phyloP scores from a whole-genome alignment of 64 coral and sea anemone genomes.

The Orbicella faveolata region DNA sequence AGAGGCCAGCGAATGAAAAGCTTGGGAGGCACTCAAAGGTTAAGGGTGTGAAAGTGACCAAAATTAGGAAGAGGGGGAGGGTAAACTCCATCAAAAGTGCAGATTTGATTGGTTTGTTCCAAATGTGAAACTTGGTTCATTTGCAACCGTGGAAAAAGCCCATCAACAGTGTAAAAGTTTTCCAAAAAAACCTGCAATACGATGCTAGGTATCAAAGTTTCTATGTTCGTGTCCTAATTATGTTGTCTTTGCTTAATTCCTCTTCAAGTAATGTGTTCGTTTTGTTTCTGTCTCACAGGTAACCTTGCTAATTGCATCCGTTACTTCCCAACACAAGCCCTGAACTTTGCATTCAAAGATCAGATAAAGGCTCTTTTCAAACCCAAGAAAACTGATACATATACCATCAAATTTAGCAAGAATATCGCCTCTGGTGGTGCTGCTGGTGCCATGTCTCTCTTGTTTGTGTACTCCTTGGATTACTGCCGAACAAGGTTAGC shows the following conservation, averaged over 20 bases:
- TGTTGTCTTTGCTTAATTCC: not conserved
- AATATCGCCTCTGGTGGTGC: constrained; percentile 95
- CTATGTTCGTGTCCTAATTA: not conserved
- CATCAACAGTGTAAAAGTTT: no score
- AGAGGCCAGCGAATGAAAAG: no score
- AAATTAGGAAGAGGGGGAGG: no score
- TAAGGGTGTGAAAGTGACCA: no score
- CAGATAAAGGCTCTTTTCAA: constrained; percentile 94
- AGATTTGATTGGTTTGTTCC: no score
- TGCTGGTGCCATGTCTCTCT: constrained; percentile 94
- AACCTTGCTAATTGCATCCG: constrained; percentile 98
- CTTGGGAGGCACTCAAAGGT: no score
- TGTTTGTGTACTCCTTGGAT: constrained; percentile 96
- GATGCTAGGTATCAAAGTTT: no score
- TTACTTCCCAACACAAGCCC: constrained; percentile 95
- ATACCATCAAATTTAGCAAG: constrained; percentile 76
- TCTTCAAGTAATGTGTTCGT: not conserved
- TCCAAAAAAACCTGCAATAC: no score
- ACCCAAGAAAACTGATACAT: constrained; percentile 81
- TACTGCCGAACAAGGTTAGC: constrained; percentile 98
- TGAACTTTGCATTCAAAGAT: constrained; percentile 99
- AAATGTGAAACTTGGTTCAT: no score
- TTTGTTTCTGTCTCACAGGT: constrained; percentile 49
- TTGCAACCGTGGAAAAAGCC: no score
- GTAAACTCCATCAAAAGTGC: no score